Evolutionary conservation across 2,113 vertebrate genomes (phyloP), one percentile per base, ranked within the genome.

Genomic region (Cochlearius cochlearius): DNA sequence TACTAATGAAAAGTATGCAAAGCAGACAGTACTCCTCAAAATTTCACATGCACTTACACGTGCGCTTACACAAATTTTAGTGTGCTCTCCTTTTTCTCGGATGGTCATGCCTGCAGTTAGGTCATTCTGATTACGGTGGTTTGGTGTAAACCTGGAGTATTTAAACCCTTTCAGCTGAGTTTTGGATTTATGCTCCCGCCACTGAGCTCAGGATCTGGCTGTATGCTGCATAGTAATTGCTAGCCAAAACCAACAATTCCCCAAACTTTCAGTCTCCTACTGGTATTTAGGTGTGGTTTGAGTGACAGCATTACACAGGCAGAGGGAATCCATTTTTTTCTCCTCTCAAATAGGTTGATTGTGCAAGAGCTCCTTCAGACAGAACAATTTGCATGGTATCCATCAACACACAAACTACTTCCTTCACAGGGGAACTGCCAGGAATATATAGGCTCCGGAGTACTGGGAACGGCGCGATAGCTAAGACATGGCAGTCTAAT

Each of bases 361-460:
- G 90, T 96, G 83, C 73, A 96, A 95, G 92, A 79, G 58, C 39
- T 94, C 56, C 86, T 97, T 94, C 92, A 97, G 90, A 88, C 89
- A 94, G 91, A 94, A 81, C 81, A 94, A 96, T 86, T 94, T 96
- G 90, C 75, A 75, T 94, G 81, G 93, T 94, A 86, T 92, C 87
- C 91, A 79, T 96, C 94, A 94, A 83, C 90, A 86, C 58, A 92
- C 67, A 94, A 95, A n/a, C 92, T 94, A 89, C 77, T 92, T 96
- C 91, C 95, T 75, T 95, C 80, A 91, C 45, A 76, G 58, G 58
- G 58, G 50, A 79, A 62, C 80, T 79, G 86, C 72, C 86, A 94
- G 86, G 62, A 87, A 59, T 62, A 50, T 12, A 43, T 6, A 92
- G 67, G 34, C 47, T 90, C 62, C 43, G 43, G n/a, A 88, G 62